Evolutionary conservation across 2,797 vertebrate species (phyloP), one percentile per base, ranked within the genome.

Genomic region (Lemur catta): DNA sequence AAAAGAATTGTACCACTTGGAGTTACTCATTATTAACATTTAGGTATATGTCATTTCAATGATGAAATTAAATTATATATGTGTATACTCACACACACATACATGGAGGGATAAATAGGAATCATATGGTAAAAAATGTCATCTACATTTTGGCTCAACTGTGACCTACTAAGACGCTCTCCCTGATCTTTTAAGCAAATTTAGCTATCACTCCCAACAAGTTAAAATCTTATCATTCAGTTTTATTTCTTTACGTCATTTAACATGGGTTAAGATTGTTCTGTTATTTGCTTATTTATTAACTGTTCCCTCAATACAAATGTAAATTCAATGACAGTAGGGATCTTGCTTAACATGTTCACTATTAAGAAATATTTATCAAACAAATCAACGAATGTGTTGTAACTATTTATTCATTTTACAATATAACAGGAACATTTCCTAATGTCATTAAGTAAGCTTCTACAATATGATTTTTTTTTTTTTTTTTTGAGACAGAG

Each of bases 171-270:
- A 63, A 86, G 33, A 94, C 14, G 14, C 30, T 72, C 75, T 69
- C 4, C n/a, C 30, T 88, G 33, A 50, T 78, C 18, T 38, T 33
- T 46, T 87, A 33, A 84, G 89, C 72, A 93, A 95, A 88, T 67
- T 41, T 50, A 91, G 78, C 20, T 63, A 81, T 50, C 33, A 86
- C 3, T 2, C 12, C 1, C 30, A 84, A 74, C 30, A 94, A 94
- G 22, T 75, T 95, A 96, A 72, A 38, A 69, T n/a, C 7, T 65
- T 88, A 93, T 71, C 74, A 92, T 22, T 90, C 1, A 26, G 33
- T 72, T 84, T 95, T 82, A 71, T 94, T 92, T 88, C n/a, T 82
- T 74, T 91, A 14, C 85, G 80, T 85, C 30, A 82, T 14, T 94
- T 48, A 81, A 75, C 57, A 79, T 33, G 20, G 22, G 46, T 94